These are phyloP conservation scores for Mionectes macconnelli DNA, from an alignment of 2,113 vertebrate species.

Conservation along the genomic window DNA sequence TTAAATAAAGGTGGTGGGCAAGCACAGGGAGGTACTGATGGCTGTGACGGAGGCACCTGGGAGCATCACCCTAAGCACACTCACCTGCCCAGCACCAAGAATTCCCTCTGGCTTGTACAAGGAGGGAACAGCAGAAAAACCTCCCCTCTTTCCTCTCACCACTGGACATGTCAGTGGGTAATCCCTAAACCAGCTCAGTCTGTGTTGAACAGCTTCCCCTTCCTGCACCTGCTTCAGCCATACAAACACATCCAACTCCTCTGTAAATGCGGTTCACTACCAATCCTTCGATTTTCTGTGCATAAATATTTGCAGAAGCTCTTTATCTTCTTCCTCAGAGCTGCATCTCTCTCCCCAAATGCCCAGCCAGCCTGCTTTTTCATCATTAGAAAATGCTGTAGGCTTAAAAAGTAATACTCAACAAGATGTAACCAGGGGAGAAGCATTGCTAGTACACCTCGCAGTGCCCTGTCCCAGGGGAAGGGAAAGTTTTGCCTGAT, in stretches of 20 bases:
- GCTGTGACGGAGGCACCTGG: neutral
- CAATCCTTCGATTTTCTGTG: neutral
- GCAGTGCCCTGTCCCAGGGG: neutral
- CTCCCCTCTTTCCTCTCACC: neutral
- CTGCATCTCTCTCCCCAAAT: neutral
- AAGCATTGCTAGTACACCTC: neutral
- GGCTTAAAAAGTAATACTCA: neutral
- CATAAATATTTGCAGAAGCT: neutral
- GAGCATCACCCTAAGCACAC: neutral
- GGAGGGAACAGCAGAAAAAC: rapidly evolving
- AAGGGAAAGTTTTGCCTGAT: rapidly evolving
- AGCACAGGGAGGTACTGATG: neutral
- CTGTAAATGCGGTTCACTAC: neutral
- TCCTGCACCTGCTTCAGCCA: neutral
- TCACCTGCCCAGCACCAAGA: rapidly evolving
- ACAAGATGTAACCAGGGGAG: neutral
- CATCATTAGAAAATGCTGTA: neutral
- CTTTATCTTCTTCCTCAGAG: neutral
- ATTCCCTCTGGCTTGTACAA: rapidly evolving
- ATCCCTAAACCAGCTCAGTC: rapidly evolving
- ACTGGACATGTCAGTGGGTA: rapidly evolving
- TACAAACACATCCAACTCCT: neutral
- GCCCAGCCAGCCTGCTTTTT: neutral
- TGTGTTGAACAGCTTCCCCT: neutral
- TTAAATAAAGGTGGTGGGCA: rapidly evolving